A percentile compares a stretch with the other conserved stretches of the same genome.
phyloP scores from a whole-genome alignment of 2,888 invertebrate species.

The Germaria angustata region DNA sequence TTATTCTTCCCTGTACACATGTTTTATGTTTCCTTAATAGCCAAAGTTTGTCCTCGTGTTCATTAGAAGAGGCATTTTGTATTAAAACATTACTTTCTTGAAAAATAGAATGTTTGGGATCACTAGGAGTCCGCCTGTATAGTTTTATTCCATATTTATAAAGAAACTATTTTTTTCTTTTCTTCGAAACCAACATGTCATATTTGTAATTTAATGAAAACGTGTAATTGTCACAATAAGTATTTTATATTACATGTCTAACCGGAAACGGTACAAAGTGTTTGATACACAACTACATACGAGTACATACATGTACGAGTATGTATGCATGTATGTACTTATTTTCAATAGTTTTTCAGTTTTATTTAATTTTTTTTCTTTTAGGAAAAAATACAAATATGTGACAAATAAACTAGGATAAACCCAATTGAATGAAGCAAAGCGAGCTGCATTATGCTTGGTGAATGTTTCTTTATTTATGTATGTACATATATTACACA shows the following conservation, averaged over 20 bases:
- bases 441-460: too few relatives aligned
- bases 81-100: too few relatives aligned
- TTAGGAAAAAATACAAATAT: too few relatives aligned
- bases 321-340: background rate
- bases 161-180: background rate
- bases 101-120: background rate
- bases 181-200: background rate
- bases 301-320: too few relatives aligned
- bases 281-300: background rate
- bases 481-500: too few relatives aligned
- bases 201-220: constrained; percentile 56
- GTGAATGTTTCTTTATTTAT: too few relatives aligned
- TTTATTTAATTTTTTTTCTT: too few relatives aligned
- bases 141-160: background rate
- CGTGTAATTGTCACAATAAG: constrained; percentile 60
- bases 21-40: too few relatives aligned
- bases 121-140: background rate
- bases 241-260: constrained; percentile 25
- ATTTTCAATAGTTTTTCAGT: background rate
- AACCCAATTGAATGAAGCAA: too few relatives aligned
- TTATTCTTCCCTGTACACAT: too few relatives aligned
- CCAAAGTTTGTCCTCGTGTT: too few relatives aligned
- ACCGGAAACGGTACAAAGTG: constrained; percentile 7
- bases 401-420: background rate
- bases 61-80: too few relatives aligned